Evolutionary conservation across 2,888 invertebrate genomes (phyloP), one percentile per base, ranked within the genome.

Genomic region (Timandra comae): DNA sequence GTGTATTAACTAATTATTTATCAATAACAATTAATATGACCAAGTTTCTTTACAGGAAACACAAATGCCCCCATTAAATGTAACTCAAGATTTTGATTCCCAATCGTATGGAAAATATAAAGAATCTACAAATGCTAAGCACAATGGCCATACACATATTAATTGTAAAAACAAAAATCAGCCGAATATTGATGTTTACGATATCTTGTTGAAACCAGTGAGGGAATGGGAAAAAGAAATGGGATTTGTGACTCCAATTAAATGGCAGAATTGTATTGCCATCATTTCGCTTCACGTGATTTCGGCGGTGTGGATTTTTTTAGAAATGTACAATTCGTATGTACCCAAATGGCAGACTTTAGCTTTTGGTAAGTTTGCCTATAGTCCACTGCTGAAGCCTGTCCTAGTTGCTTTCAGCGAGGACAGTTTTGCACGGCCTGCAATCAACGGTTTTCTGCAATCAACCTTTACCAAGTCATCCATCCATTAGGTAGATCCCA

Each of bases 211-310:
- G 1, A 43, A 47, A 5, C 62, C 53, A 0, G 22, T 78, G 7
- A 55, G 78, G 33, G 43, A 51, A 31, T 76, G 68, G 74, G 85
- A 82, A 46, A 80, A 68, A 43, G 43, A 40, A 3, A 49, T 77
- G 37, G 82, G 88, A 2, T 89, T 90, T 37, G 55, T 86, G 24
- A 89, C 90, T 2, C 88, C 90, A 0, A 72, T 91, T n/a, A 88
- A 89, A 49, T 92, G 91, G 91, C 68, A 67, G 27, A 91, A 90
- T 52, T 75, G 88, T 8, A 74, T 90, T 38, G 67, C 73, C 12
- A 88, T 92, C 25, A 62, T 68, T 1, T 5, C 81, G 6, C 68
- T 89, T 19, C 68, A 71, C 24, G 7, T 88, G 0, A 36, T 80
- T 0, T 74, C 79, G 2, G 0, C 86, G 0, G 49, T 78, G 35